Percentiles rank a stretch among this genome's conserved stretches.
phyloP scores from a whole-genome alignment of 2,113 vertebrate genomes.

The Oncorhynchus mykiss region DNA sequence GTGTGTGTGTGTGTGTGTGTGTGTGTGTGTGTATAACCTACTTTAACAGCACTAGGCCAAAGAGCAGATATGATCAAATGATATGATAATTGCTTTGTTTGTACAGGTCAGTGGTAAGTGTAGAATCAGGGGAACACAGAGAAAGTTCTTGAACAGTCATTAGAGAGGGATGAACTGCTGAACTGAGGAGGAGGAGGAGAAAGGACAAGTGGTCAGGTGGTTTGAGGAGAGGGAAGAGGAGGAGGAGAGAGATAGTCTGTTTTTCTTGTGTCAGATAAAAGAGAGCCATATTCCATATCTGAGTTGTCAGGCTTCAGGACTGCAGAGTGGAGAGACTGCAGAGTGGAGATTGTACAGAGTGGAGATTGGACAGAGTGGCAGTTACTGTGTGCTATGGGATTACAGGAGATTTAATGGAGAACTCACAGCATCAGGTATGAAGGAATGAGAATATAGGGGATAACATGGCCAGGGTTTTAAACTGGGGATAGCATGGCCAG shows the following conservation, averaged over 20 bases:
- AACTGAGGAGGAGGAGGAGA: constrained; percentile 16
- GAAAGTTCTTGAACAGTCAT: constrained; percentile 25
- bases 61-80: constrained; percentile 24
- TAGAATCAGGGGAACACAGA: constrained; percentile 8
- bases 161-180: constrained; percentile 24
- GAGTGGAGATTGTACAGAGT: not conserved
- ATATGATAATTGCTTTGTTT: constrained; percentile 13
- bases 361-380: not conserved
- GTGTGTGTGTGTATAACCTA: not conserved
- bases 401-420: constrained; percentile 42
- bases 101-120: no score
- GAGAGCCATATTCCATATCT: not conserved
- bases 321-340: not conserved
- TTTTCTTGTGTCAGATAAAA: not conserved
- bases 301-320: not conserved
- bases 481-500: not conserved
- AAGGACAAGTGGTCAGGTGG: not conserved
- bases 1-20: constrained; percentile 23
- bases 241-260: not conserved
- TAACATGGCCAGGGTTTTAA: no score
- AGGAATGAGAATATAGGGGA: constrained; percentile 14
- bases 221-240: not conserved
- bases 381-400: not conserved
- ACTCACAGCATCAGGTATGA: constrained; percentile 55
- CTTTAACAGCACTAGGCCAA: not conserved